A percentile compares a stretch with the other conserved stretches of the same genome.
Conservation (phyloP, 2,113 vertebrate genomes). For the Accipiter cooperii region DNA sequence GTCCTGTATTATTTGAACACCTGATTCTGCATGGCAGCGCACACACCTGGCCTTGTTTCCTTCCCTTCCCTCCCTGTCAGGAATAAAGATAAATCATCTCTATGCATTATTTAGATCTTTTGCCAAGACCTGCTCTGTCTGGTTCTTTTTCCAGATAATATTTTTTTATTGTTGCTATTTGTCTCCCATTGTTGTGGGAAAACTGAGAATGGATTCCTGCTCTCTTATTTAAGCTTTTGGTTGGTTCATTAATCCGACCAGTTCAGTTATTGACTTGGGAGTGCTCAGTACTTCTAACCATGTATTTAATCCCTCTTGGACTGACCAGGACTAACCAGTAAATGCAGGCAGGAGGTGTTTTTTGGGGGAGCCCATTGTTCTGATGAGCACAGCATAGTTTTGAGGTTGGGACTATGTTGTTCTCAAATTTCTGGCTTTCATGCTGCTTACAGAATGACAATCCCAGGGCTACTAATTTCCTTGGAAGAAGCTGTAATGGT, state of each 20-base stretch:
- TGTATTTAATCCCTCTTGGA: neutral
- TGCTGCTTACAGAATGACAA: neutral
- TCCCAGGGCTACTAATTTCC: neutral
- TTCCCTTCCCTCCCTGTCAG: neutral
- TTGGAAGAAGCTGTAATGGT: neutral
- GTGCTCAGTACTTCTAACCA: neutral
- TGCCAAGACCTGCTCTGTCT: neutral
- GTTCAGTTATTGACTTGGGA: neutral
- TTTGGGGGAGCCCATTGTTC: neutral
- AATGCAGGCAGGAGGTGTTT: neutral
- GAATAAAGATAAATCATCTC: neutral
- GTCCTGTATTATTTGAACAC: neutral
- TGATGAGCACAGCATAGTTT: neutral
- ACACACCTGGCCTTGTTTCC: fast-evolving
- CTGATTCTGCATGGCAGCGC: fast-evolving
- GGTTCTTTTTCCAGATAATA: neutral
- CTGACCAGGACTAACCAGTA: neutral
- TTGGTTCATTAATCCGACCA: neutral
- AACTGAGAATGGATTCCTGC: neutral
- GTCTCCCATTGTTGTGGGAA: neutral
- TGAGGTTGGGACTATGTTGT: neutral
- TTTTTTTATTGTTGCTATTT: neutral
- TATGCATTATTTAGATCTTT: neutral
- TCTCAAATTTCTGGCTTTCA: neutral
- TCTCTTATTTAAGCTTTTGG: neutral